Conservation (phyloP, 2,888 invertebrate genomes). For the Sminthurinus aureus region DNA sequence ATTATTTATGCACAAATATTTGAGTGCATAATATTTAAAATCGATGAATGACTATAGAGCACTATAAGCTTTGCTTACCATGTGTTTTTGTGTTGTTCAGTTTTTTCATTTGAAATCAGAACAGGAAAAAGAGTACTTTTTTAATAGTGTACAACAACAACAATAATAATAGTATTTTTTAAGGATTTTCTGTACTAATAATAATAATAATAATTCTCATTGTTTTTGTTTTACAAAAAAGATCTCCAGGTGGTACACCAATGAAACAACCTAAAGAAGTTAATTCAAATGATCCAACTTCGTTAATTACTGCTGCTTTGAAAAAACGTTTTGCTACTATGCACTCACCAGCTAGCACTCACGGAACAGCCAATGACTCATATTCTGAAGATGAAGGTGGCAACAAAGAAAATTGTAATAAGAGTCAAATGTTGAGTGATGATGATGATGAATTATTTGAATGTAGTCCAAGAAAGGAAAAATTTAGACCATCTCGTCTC, state of each 20-base stretch:
- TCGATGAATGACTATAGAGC: too few species aligned
- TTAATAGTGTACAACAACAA: too few species aligned
- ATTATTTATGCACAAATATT: too few species aligned
- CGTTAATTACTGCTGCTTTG: slow-evolving; percentile 63
- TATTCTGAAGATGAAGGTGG: slow-evolving; percentile 38
- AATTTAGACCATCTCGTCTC: neutral
- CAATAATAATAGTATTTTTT: too few species aligned
- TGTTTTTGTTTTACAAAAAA: slow-evolving; percentile 45
- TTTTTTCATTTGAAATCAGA: too few species aligned
- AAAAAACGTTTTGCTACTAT: slow-evolving; percentile 63
- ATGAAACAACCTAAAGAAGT: slow-evolving; percentile 53
- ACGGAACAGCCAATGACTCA: slow-evolving; percentile 24
- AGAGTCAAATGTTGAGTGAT: neutral
- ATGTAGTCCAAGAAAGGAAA: slow-evolving; percentile 27
- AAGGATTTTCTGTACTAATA: too few species aligned
- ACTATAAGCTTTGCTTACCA: too few species aligned
- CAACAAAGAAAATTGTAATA: neutral
- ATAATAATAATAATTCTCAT: neutral
- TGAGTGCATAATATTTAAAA: too few species aligned
- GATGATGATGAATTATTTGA: slow-evolving; percentile 35
- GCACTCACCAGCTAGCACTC: slow-evolving; percentile 48
- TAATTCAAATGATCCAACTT: slow-evolving; percentile 61
- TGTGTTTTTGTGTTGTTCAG: too few species aligned
- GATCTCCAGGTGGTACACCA: slow-evolving; percentile 64
- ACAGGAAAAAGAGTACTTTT: too few species aligned